Evolutionary conservation across 2,797 vertebrate species (phyloP).

Genomic region (Rhadinocentrus ornatus): DNA sequence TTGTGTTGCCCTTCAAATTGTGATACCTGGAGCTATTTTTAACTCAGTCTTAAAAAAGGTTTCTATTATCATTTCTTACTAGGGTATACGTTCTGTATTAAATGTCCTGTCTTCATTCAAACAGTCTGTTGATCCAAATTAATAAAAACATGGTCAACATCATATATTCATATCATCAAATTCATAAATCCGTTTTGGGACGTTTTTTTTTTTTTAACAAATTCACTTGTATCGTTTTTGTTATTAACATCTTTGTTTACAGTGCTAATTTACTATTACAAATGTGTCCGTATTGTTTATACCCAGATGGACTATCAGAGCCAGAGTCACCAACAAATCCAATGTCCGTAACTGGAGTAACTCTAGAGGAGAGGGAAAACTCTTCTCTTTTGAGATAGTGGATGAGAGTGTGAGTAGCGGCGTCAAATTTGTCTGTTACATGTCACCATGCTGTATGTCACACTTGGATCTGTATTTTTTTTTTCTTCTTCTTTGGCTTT

Average conservation of each 20-base stretch:
- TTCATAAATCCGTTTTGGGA: not conserved
- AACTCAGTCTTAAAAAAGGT: conserved; percentile 30
- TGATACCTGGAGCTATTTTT: conserved; percentile 10
- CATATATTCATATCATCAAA: not conserved
- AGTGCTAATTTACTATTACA: not conserved
- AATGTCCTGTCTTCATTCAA: not conserved
- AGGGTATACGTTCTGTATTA: not conserved
- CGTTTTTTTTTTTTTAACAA: not conserved
- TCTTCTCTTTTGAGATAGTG: conserved; percentile 93
- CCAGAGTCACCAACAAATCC: conserved; percentile 93
- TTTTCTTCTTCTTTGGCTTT: conserved; percentile 20
- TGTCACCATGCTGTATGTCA: conserved; percentile 21
- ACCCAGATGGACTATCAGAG: conserved; percentile 93
- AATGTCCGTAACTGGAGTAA: conserved; percentile 94
- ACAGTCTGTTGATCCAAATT: not conserved
- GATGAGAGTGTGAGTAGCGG: conserved; percentile 90
- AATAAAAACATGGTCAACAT: not conserved
- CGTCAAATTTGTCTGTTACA: conserved; percentile 24
- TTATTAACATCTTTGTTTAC: not conserved
- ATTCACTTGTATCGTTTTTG: not conserved
- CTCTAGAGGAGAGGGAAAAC: conserved; percentile 92
- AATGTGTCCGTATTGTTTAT: not conserved
- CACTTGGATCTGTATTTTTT: conserved; percentile 25
- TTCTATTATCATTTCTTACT: not conserved
- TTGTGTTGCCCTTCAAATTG: conserved; percentile 33